Conservation (phyloP, 2,113 vertebrate genomes). For the Thalassarche chlororhynchos region DNA sequence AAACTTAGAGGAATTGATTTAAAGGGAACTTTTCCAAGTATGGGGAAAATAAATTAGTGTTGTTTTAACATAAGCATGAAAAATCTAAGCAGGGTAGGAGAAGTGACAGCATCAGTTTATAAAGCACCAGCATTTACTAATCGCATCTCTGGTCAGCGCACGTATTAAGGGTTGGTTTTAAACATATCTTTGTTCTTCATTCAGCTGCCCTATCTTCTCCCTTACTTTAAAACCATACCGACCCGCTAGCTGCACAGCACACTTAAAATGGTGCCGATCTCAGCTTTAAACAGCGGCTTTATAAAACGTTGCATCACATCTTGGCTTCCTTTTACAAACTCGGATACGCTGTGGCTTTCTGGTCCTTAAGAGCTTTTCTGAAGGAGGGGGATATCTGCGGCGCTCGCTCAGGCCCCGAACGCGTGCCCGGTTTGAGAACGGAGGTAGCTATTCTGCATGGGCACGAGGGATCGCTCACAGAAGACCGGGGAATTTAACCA, state of each 20-base stretch:
- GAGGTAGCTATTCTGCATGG: background rate
- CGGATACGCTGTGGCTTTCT: rapidly evolving
- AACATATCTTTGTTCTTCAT: background rate
- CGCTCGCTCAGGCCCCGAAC: background rate
- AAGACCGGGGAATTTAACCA: background rate
- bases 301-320: background rate
- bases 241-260: background rate
- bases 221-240: rapidly evolving
- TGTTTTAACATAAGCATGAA: background rate
- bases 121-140: background rate
- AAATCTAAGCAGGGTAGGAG: background rate
- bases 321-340: background rate
- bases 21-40: background rate
- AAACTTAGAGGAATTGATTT: background rate
- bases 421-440: background rate
- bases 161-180: background rate
- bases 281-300: background rate
- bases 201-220: background rate
- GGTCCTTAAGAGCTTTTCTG: background rate
- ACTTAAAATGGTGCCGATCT: rapidly evolving
- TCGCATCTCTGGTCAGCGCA: rapidly evolving
- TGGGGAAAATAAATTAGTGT: rapidly evolving
- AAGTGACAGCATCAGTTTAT: background rate
- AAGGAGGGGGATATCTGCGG: background rate
- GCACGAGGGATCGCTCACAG: background rate